Evolutionary conservation across 2,113 vertebrate species (phyloP).

Genomic region (Mirza zaza): DNA sequence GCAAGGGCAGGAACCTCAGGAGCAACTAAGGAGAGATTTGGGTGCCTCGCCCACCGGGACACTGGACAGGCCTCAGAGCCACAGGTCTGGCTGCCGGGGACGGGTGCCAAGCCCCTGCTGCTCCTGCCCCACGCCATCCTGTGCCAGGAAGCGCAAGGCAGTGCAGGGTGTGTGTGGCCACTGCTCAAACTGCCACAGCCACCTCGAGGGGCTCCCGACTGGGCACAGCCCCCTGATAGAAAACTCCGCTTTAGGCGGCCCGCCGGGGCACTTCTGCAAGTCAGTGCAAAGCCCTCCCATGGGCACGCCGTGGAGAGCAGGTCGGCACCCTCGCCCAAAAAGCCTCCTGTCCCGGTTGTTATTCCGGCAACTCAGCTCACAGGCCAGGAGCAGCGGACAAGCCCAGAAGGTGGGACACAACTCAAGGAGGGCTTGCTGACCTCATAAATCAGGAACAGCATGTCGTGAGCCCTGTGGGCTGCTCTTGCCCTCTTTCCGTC

Average conservation of each 20-base stretch:
- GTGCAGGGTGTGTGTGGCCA: not conserved
- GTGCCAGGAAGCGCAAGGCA: not conserved
- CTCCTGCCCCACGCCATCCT: not conserved
- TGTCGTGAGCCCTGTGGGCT: not conserved
- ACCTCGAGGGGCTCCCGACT: rapidly evolving
- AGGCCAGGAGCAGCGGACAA: not conserved
- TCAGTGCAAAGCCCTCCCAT: not conserved
- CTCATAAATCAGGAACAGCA: not conserved
- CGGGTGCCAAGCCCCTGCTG: too few species aligned
- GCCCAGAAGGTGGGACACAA: not conserved
- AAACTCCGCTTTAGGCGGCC: not conserved
- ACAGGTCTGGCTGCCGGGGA: not conserved
- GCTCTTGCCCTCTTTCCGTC: not conserved
- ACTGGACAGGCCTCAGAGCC: not conserved
- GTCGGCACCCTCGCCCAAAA: not conserved
- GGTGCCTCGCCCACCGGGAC: not conserved
- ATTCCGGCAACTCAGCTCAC: not conserved
- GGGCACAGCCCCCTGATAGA: not conserved
- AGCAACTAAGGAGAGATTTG: not conserved
- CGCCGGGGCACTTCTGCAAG: not conserved
- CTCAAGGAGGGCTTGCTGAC: not conserved
- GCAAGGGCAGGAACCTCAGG: not conserved
- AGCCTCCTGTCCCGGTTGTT: not conserved
- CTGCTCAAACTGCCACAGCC: not conserved
- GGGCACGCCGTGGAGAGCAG: not conserved